phyloP scores from a whole-genome alignment of 2,888 invertebrate genomes.

The Tiliacea citrago region DNA sequence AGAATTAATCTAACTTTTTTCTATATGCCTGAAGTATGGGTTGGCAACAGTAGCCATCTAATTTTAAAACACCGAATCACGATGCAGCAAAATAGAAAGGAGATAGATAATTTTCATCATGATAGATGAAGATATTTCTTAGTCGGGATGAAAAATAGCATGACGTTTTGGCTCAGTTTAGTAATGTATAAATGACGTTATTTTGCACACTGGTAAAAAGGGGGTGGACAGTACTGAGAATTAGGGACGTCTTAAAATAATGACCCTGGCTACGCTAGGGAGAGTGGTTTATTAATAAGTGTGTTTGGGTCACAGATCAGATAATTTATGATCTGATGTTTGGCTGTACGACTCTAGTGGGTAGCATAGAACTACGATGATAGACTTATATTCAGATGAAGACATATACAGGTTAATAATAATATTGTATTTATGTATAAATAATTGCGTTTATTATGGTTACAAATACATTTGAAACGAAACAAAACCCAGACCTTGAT shows the following conservation, averaged over 20 bases:
- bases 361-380: not conserved
- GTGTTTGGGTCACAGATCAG: too few species aligned
- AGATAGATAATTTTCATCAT: conserved; percentile 62
- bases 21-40: conserved; percentile 71
- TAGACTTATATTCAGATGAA: not conserved
- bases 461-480: not conserved
- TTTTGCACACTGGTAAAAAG: conserved; percentile 26
- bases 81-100: conserved; percentile 69
- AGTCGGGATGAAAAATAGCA: conserved; percentile 54
- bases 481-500: conserved; percentile 41
- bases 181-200: conserved; percentile 40
- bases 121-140: conserved; percentile 53
- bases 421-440: not conserved
- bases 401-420: not conserved
- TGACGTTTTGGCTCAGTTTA: conserved; percentile 56
- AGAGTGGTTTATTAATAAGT: conserved; percentile 44
- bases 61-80: conserved; percentile 72
- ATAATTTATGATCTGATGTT: too few species aligned
- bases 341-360: conserved; percentile 2
- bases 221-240: conserved; percentile 45
- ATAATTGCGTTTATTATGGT: not conserved
- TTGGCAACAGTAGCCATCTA: conserved; percentile 78
- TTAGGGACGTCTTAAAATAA: conserved; percentile 52
- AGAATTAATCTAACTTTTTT: conserved; percentile 55
- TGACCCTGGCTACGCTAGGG: conserved; percentile 48